Conservation (phyloP, 2,797 vertebrate species). For the Zalophus californianus region DNA sequence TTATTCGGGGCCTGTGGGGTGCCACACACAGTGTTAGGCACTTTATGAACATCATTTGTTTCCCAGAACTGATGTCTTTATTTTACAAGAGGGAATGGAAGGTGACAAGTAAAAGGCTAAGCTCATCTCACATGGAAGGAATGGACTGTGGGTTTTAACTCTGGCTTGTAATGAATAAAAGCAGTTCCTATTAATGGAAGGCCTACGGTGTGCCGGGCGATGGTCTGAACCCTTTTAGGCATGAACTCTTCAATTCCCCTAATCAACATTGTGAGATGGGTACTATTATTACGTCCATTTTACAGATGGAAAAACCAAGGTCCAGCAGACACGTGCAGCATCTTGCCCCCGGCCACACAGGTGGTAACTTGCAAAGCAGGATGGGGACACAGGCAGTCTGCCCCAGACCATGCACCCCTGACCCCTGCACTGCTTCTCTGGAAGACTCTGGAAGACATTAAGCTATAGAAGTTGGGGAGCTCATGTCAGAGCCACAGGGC, state of each 20-base stretch:
- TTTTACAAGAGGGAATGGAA: background rate
- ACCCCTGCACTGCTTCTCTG: background rate
- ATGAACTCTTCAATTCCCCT: background rate
- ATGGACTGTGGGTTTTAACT: background rate
- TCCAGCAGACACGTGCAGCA: too few species aligned
- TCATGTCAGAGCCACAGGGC: too few species aligned
- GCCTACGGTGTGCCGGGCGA: background rate
- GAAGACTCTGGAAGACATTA: background rate
- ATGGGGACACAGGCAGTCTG: background rate
- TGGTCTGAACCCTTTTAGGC: background rate
- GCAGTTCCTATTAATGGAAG: background rate
- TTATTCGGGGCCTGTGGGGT: accelerated
- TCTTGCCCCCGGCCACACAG: background rate
- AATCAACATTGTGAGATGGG: too few species aligned
- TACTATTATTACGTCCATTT: accelerated
- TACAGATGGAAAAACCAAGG: background rate
- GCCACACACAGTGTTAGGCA: accelerated
- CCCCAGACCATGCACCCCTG: accelerated
- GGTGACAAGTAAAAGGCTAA: background rate
- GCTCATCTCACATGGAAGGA: background rate
- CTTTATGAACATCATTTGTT: background rate
- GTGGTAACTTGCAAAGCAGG: background rate
- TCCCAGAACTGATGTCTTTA: accelerated
- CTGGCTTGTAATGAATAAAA: background rate
- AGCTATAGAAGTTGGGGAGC: background rate